Conservation (phyloP, 2,113 vertebrate species). For the Grallaria varia region DNA sequence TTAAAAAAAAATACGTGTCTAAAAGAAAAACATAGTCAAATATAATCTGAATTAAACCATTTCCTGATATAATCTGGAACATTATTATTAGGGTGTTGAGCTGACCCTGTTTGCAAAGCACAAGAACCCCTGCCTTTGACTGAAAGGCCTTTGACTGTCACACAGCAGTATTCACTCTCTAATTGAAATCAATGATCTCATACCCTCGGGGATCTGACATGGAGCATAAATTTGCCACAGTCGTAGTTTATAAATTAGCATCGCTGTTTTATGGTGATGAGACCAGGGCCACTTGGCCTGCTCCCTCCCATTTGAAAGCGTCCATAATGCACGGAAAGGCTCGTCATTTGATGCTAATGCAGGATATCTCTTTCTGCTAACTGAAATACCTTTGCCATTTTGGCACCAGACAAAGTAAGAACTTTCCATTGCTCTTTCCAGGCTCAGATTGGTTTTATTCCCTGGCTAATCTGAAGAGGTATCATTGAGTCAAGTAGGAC, state of each 20-base stretch:
- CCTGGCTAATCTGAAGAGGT: constrained; percentile 14
- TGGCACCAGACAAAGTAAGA: neutral
- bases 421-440: neutral
- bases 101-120: neutral
- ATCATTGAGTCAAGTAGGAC: neutral
- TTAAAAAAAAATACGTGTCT: neutral
- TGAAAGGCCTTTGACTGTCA: neutral
- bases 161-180: neutral
- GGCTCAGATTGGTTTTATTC: neutral
- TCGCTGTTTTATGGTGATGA: neutral
- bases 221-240: neutral
- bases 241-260: neutral
- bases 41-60: neutral
- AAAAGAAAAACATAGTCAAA: neutral
- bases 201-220: neutral
- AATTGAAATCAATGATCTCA: neutral
- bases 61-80: neutral
- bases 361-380: neutral
- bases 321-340: neutral
- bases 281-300: neutral
- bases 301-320: neutral
- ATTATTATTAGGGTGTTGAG: neutral
- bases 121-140: neutral
- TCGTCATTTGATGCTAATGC: neutral
- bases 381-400: neutral